Conservation (phyloP, 1,140 invertebrate species). For the Macrosteles quadrilineatus region DNA sequence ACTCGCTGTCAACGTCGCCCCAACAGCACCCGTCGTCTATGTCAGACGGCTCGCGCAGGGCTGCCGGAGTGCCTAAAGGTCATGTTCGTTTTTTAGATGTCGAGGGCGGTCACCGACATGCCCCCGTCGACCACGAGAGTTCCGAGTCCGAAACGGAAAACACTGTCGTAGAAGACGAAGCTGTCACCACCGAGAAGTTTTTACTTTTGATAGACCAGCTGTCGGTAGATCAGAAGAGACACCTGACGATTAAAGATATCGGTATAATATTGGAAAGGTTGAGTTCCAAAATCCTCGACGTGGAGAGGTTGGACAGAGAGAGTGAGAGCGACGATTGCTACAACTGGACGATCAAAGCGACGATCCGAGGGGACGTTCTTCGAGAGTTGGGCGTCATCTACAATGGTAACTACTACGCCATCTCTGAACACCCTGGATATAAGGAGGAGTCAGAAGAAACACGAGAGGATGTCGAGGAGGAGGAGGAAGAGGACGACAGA, state of each 20-base stretch:
- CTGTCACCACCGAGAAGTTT: slow-evolving; percentile 86
- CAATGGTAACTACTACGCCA: slow-evolving; percentile 93
- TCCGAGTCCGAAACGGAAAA: slow-evolving; percentile 92
- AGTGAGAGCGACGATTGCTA: slow-evolving; percentile 89
- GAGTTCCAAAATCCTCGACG: slow-evolving; percentile 90
- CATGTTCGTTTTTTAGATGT: slow-evolving; percentile 77
- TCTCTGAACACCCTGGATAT: slow-evolving; percentile 91
- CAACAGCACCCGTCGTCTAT: slow-evolving; percentile 56
- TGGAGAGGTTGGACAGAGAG: slow-evolving; percentile 86
- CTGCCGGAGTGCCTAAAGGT: slow-evolving; percentile 48
- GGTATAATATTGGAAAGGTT: slow-evolving; percentile 90
- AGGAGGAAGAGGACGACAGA: slow-evolving; percentile 63
- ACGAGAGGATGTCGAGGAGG: slow-evolving; percentile 76
- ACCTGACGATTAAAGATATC: slow-evolving; percentile 92
- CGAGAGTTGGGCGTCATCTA: slow-evolving; percentile 91
- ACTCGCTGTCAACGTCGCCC: slow-evolving; percentile 69
- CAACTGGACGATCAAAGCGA: slow-evolving; percentile 93
- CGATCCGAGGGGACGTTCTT: slow-evolving; percentile 85
- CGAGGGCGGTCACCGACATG: slow-evolving; percentile 51
- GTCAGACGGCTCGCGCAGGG: slow-evolving; percentile 49
- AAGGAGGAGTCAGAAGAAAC: slow-evolving; percentile 83
- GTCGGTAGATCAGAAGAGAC: slow-evolving; percentile 86
- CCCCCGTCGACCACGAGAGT: slow-evolving; percentile 68
- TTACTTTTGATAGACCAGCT: slow-evolving; percentile 89
- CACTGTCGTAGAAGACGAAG: slow-evolving; percentile 86